phyloP scores from a whole-genome alignment of 2,113 vertebrate species.

The Strix aluco region DNA sequence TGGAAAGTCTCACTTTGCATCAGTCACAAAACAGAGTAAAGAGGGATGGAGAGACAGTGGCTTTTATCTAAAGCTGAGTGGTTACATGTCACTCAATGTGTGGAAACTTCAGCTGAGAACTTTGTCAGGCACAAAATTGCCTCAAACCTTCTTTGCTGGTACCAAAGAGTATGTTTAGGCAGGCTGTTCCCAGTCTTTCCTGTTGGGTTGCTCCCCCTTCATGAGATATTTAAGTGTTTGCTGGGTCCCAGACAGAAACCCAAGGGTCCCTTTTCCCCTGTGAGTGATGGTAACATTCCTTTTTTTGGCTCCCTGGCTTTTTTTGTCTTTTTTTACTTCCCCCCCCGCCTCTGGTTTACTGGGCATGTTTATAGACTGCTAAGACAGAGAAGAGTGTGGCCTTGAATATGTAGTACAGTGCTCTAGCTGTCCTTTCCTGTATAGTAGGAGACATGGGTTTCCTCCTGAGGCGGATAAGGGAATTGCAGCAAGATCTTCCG shows the following conservation, averaged over 20 bases:
- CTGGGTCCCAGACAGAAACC: not conserved
- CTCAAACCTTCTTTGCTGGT: not conserved
- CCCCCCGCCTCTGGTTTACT: not conserved
- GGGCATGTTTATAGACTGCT: not conserved
- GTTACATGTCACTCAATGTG: not conserved
- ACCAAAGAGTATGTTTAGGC: not conserved
- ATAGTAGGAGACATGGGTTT: not conserved
- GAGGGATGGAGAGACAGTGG: not conserved
- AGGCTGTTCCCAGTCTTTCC: not conserved
- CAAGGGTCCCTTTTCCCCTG: not conserved
- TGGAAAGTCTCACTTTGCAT: not conserved
- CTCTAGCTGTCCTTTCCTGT: not conserved
- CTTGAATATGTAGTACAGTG: not conserved
- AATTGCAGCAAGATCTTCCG: not conserved
- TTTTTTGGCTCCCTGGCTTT: not conserved
- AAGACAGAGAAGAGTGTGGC: not conserved
- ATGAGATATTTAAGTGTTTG: not conserved
- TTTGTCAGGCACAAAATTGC: not conserved
- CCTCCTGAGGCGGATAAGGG: not conserved
- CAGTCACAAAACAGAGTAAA: not conserved
- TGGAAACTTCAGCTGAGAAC: not conserved
- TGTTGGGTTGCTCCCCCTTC: fast-evolving
- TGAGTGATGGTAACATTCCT: not conserved
- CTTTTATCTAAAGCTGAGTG: not conserved
- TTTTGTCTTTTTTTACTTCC: fast-evolving